Evolutionary conservation across 2,888 invertebrate genomes (phyloP).

Genomic region (Rhodophaea formosa): DNA sequence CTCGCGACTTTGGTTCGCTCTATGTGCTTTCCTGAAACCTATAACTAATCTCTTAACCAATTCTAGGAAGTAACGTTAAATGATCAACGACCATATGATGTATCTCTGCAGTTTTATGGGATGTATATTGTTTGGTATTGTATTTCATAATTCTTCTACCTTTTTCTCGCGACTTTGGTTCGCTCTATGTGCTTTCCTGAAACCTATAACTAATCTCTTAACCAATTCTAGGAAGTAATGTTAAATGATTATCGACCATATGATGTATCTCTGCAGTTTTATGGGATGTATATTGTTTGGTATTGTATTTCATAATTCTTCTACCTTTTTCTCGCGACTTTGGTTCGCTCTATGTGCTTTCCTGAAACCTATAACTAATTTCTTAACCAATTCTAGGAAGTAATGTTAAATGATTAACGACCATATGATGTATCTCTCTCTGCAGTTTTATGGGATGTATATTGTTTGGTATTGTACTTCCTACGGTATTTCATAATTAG

Average conservation of each 20-base stretch:
- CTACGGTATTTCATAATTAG: too few species aligned
- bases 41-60: background rate
- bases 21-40: too few species aligned
- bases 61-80: conserved; percentile 11
- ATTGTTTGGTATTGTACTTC: background rate
- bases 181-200: too few species aligned
- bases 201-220: conserved; percentile 2
- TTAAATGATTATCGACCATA: background rate
- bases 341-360: too few species aligned
- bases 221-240: conserved; percentile 8
- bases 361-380: conserved; percentile 7
- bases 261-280: background rate
- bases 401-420: background rate
- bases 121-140: background rate
- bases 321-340: too few species aligned
- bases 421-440: background rate
- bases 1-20: too few species aligned
- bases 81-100: background rate
- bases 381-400: background rate
- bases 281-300: background rate
- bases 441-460: background rate
- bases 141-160: background rate
- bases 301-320: background rate
- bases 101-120: background rate
- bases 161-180: too few species aligned